Conservation (phyloP, 2,888 invertebrate genomes). For the Trissolcus brochymenae region DNA sequence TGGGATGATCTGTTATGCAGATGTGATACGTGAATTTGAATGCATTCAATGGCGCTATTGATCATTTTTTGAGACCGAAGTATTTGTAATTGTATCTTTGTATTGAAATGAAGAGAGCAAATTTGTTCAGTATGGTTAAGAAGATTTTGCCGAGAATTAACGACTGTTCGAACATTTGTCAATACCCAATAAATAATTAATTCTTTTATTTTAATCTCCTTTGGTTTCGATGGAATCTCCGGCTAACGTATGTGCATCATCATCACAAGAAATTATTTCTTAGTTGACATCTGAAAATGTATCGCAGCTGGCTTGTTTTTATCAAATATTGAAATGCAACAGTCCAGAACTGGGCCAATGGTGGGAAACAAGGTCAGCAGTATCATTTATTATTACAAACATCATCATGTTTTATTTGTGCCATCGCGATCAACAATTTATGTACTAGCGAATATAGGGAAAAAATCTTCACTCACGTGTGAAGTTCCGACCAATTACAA, state of each 20-base stretch:
- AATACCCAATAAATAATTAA: too few relatives aligned
- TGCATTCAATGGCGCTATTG: conserved; percentile 35
- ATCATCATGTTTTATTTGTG: conserved; percentile 1
- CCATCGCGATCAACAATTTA: conserved; percentile 3
- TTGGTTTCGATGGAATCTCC: too few relatives aligned
- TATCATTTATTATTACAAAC: conserved; percentile 13
- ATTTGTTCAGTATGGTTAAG: conserved; percentile 3
- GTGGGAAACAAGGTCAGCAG: conserved; percentile 9
- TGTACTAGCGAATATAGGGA: not conserved
- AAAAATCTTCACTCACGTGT: conserved; percentile 5
- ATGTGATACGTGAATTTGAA: conserved; percentile 19
- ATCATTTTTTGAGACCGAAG: conserved; percentile 35
- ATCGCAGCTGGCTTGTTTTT: too few relatives aligned
- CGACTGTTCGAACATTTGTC: too few relatives aligned
- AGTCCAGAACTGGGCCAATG: not conserved
- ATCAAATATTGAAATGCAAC: too few relatives aligned
- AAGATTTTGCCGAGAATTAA: too few relatives aligned
- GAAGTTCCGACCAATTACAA: conserved; percentile 1
- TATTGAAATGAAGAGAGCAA: conserved; percentile 27
- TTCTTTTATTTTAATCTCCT: not conserved
- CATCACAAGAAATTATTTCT: too few relatives aligned
- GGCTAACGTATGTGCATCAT: not conserved
- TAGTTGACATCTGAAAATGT: too few relatives aligned
- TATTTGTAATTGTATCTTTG: conserved; percentile 37
- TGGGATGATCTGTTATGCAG: conserved; percentile 37